A percentile compares a stretch with the other conserved stretches of the same genome.
These are phyloP conservation scores for Metellina segmentata DNA, from an alignment of 2,888 invertebrate genomes.

Conservation along the genomic window DNA sequence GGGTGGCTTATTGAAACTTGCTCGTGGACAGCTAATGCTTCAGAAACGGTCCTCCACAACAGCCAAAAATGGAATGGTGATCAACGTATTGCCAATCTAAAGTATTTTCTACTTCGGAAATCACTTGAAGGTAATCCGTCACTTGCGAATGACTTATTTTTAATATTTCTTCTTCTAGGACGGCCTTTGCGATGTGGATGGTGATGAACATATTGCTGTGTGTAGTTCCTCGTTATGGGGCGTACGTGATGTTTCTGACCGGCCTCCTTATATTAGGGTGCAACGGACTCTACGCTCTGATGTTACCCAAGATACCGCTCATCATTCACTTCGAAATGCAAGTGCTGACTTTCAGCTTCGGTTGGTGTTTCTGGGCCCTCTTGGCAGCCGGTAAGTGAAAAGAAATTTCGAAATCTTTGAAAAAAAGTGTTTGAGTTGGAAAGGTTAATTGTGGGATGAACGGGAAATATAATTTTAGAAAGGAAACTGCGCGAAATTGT, in stretches of 20 bases:
- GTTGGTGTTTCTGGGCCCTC: conserved; percentile 98
- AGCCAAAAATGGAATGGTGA: too few relatives aligned
- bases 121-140: neutral
- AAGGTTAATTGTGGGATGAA: too few relatives aligned
- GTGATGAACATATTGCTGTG: conserved; percentile 94
- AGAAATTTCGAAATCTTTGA: too few relatives aligned
- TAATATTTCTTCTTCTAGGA: conserved; percentile 85
- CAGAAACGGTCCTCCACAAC: too few relatives aligned
- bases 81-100: too few relatives aligned
- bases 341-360: conserved; percentile 89
- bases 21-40: too few relatives aligned
- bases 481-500: neutral
- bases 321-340: conserved; percentile 92
- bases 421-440: too few relatives aligned
- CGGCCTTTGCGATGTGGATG: conserved; percentile 94
- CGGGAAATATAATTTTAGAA: too few relatives aligned
- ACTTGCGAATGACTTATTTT: neutral
- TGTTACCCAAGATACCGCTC: conserved; percentile 88
- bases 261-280: conserved; percentile 91
- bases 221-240: conserved; percentile 92
- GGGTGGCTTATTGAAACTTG: too few relatives aligned
- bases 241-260: conserved; percentile 89
- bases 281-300: conserved; percentile 86
- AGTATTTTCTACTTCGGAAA: neutral
- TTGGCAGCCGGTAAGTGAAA: conserved; percentile 87